Base-by-base conservation (phyloP, 2,888 invertebrate genomes). In the Perdita meconis region DNA sequence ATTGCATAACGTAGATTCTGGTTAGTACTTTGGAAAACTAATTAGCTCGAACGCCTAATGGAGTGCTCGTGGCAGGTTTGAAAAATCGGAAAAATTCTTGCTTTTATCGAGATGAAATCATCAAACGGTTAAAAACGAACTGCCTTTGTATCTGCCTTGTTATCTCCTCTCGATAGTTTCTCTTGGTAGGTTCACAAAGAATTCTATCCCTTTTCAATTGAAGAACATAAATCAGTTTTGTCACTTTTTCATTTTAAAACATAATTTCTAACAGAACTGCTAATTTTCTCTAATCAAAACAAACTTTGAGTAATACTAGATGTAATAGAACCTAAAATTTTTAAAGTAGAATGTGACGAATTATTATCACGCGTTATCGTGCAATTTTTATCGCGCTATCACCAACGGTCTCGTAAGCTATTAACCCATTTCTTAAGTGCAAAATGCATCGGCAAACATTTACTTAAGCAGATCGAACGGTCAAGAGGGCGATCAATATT, bases 361-460 rank as follows among this genome's bases (percentile, higher is more conserved):
- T 44, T 16, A 8, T 44, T 44, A 10, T 10, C 10, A 47, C 47
- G 22, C 6, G 36, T 1, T 4, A 38, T 24, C 50, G 50, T 50
- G 16, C 16, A 4, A 50, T 36, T 26, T 12, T 34, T 24, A 53
- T 34, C n/a, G 53, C 16, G 16, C 44, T n/a, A 44, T 44, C 44
- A 1, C n/a, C 19, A 44, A 44, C 5, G 44, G 1, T 30, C 8
- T 16, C 55, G 36, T 30, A 0, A 16, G 36, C 24, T 10, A 53
- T 53, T 53, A 47, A 61, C 61, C 36, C 22, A 13, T 47, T 60
- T 61, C 61, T 50, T n/a, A 47, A 44, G 44, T 44, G 60, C 13
- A 13, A 30, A 22, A 61, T 50, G 34, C n/a, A 61, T 13, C n/a
- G 47, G 30, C n/a, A 30, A 38, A 8, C 16, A 61, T 61, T 61